Evolutionary conservation across 1,140 invertebrate genomes (phyloP), one percentile per base, ranked within the genome.

Genomic region (Lordiphosa stackelbergi): DNA sequence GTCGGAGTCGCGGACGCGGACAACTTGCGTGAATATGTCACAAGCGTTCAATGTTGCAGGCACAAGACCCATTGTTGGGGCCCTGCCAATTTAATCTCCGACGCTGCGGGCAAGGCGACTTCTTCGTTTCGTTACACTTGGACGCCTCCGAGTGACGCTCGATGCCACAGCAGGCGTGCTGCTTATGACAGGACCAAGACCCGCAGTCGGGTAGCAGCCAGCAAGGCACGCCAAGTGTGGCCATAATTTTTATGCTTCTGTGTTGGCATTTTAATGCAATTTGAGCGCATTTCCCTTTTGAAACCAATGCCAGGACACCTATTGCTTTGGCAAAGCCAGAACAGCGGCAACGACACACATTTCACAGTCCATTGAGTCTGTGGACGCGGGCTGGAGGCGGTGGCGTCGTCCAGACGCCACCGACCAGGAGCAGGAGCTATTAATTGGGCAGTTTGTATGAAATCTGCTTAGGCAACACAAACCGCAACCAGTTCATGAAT

Each of bases 241-340:
- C 71, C 71, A 79, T 79, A 79, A 79, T 81, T 79, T 79, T 81
- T 81, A 79, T 79, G 71, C 75, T 81, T 81, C 75, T 79, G 77
- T 79, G 71, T 83, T 79, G 75, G 77, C 71, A 79, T 79, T 79
- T 79, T 79, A 79, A 79, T 79, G 74, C 74, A 79, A 79, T 79
- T 79, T 79, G 75, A 81, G 68, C 75, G 75, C 77, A 79, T 79
- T 79, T 79, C 75, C 75, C 75, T 79, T 79, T 79, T 79, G 75
- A 83, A 79, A 83, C 77, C 77, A 83, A 83, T 83, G 77, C 77
- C 78, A 83, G 77, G 77, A 83, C 77, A 83, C 77, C 77, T 83
- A 83, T 83, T 77, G 77, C 78, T 83, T 83, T 83, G 77, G 78
- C 77, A 83, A 75, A 41, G 57, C 53, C 34, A 35, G 56, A 71